A percentile compares a stretch with the other conserved stretches of the same genome.
phyloP scores from a whole-genome alignment of 2,888 invertebrate species.

The Drosophila nr. medialis region DNA sequence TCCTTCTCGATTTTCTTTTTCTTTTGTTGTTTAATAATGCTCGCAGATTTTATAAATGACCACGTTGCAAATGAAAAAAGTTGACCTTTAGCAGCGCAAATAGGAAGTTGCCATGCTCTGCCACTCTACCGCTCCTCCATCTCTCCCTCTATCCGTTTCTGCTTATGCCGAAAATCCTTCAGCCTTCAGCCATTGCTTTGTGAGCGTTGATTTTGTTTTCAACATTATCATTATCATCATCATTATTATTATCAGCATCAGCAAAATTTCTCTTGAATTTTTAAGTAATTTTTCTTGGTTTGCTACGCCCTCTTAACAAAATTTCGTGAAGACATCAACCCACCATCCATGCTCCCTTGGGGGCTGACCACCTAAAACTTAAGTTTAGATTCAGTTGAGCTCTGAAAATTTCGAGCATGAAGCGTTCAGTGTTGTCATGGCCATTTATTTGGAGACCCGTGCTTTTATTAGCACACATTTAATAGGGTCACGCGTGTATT shows the following conservation, averaged over 20 bases:
- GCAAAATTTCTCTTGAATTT: slow-evolving; percentile 68
- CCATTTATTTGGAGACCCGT: slow-evolving; percentile 71
- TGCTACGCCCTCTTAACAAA: slow-evolving; percentile 45
- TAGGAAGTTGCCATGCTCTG: slow-evolving; percentile 36
- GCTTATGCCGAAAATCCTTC: slow-evolving; percentile 10
- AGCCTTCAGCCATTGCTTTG: slow-evolving; percentile 44
- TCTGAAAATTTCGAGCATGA: slow-evolving; percentile 21
- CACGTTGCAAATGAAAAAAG: slow-evolving; percentile 70
- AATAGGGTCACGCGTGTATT: slow-evolving; percentile 80
- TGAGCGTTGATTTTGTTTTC: slow-evolving; percentile 71
- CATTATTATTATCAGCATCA: slow-evolving; percentile 34
- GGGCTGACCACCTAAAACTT: slow-evolving; percentile 16
- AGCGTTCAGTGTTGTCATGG: slow-evolving; percentile 58
- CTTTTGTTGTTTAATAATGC: slow-evolving; percentile 76
- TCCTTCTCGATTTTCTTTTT: slow-evolving; percentile 28
- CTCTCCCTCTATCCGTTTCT: background rate
- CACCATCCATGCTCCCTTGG: background rate
- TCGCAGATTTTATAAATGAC: slow-evolving; percentile 80
- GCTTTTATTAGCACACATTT: slow-evolving; percentile 81
- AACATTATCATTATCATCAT: slow-evolving; percentile 35
- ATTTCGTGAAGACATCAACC: slow-evolving; percentile 5
- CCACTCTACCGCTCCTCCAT: background rate
- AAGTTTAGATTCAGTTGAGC: slow-evolving; percentile 30
- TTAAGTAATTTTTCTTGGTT: slow-evolving; percentile 69
- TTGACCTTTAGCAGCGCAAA: slow-evolving; percentile 75